Conservation (phyloP, 2,888 invertebrate genomes). For the Monoplex corrugatus region DNA sequence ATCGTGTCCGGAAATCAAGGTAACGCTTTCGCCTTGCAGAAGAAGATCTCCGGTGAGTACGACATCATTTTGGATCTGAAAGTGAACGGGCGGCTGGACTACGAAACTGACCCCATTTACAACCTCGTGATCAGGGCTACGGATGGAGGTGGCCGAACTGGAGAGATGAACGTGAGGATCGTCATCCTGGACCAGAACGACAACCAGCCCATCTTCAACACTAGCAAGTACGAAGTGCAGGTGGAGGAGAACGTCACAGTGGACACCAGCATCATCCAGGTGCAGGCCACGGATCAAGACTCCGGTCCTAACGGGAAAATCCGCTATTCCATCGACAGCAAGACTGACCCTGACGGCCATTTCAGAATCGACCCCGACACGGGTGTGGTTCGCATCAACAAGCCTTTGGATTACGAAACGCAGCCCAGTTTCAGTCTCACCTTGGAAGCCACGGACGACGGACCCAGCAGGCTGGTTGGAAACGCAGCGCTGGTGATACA, state of each 20-base stretch:
- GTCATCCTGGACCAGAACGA: slow-evolving; percentile 97
- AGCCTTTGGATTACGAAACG: slow-evolving; percentile 94
- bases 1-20: slow-evolving; percentile 96
- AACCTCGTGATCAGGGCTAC: slow-evolving; percentile 92
- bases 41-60: slow-evolving; percentile 91
- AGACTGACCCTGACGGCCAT: slow-evolving; percentile 93
- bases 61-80: slow-evolving; percentile 91
- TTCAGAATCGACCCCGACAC: slow-evolving; percentile 92
- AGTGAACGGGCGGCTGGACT: slow-evolving; percentile 91
- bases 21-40: slow-evolving; percentile 93
- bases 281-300: slow-evolving; percentile 95
- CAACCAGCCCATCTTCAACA: slow-evolving; percentile 97
- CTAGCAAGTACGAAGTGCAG: slow-evolving; percentile 95
- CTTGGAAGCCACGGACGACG: slow-evolving; percentile 95
- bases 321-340: slow-evolving; percentile 93
- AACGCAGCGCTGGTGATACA: slow-evolving; percentile 74
- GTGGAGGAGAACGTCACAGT: slow-evolving; percentile 94
- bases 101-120: slow-evolving; percentile 93
- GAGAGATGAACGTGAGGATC: slow-evolving; percentile 91
- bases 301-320: slow-evolving; percentile 94
- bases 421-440: slow-evolving; percentile 93
- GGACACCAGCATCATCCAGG: slow-evolving; percentile 97
- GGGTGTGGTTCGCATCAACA: slow-evolving; percentile 89
- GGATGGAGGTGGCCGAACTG: slow-evolving; percentile 92
- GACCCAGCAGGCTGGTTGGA: slow-evolving; percentile 92